Conservation (phyloP, 53 echinoderm and acorn worm species). For the Echinarachnius parma region DNA sequence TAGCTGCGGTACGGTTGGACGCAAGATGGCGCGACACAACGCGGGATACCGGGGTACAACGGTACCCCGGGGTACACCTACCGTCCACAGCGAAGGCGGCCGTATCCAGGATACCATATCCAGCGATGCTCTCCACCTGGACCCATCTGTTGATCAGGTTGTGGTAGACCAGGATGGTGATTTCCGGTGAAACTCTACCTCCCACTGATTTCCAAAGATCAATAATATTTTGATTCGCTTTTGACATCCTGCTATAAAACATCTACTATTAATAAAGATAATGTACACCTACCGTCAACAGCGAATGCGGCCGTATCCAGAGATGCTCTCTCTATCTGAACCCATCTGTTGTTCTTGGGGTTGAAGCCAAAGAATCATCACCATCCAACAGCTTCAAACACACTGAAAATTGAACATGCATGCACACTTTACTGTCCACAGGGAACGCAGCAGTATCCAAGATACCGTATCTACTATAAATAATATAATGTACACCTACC, state of each 20-base stretch:
- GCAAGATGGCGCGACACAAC: too few relatives aligned
- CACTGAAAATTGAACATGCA: too few relatives aligned
- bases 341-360: slow-evolving; percentile 7
- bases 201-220: slow-evolving; percentile 13
- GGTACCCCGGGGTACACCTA: too few relatives aligned
- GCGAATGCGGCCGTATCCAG: slow-evolving; percentile 17
- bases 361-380: slow-evolving; percentile 22
- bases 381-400: too few relatives aligned
- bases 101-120: slow-evolving; percentile 30
- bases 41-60: too few relatives aligned
- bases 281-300: slow-evolving; percentile 9
- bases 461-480: too few relatives aligned
- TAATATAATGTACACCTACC: slow-evolving; percentile 8
- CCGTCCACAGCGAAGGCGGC: slow-evolving; percentile 7
- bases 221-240: too few relatives aligned
- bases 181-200: slow-evolving; percentile 37
- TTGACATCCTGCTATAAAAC: too few relatives aligned
- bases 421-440: too few relatives aligned
- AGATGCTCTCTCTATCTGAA: neutral
- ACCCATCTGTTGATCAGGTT: slow-evolving; percentile 2
- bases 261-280: too few relatives aligned
- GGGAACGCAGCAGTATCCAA: too few relatives aligned
- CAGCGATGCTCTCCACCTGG: neutral
- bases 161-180: slow-evolving; percentile 27
- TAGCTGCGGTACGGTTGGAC: too few relatives aligned